Evolutionary conservation across 1,140 invertebrate species (phyloP).

Genomic region (Drosophila pruinosa): DNA sequence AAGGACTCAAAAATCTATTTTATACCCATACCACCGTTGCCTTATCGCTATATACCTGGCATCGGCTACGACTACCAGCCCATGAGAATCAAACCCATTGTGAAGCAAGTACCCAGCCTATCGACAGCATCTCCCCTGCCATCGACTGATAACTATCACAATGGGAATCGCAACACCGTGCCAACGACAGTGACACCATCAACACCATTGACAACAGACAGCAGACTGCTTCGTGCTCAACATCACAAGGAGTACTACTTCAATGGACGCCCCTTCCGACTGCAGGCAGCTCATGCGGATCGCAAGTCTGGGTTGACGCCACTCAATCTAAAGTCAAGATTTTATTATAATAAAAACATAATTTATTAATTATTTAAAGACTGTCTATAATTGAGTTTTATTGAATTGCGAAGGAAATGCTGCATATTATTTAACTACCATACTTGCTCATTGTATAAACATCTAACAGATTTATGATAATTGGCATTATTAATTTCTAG

Average conservation of each 20-base stretch:
- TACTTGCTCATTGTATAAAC: too few species aligned
- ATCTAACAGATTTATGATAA: constrained; percentile 61
- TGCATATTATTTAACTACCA: background rate
- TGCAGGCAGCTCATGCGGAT: constrained; percentile 74
- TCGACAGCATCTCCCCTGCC: constrained; percentile 4
- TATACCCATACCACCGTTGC: constrained; percentile 76
- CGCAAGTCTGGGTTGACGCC: constrained; percentile 60
- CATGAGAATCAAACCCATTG: constrained; percentile 73
- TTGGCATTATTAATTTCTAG: constrained; percentile 47
- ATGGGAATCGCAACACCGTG: background rate
- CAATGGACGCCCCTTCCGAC: constrained; percentile 72
- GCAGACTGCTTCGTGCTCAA: constrained; percentile 61
- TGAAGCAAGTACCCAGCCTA: constrained; percentile 24
- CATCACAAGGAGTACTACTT: constrained; percentile 75
- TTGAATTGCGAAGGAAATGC: background rate
- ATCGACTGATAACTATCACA: background rate
- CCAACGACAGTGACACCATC: constrained; percentile 19
- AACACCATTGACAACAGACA: constrained; percentile 18
- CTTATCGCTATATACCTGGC: constrained; percentile 78
- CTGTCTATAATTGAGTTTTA: constrained; percentile 16
- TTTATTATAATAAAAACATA: constrained; percentile 81
- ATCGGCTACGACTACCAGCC: constrained; percentile 78
- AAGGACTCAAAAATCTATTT: constrained; percentile 82
- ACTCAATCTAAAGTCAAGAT: constrained; percentile 73
- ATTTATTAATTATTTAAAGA: constrained; percentile 75